Base-by-base conservation (phyloP, 2,888 invertebrate species). In the Drosophila hamatofila region DNA sequence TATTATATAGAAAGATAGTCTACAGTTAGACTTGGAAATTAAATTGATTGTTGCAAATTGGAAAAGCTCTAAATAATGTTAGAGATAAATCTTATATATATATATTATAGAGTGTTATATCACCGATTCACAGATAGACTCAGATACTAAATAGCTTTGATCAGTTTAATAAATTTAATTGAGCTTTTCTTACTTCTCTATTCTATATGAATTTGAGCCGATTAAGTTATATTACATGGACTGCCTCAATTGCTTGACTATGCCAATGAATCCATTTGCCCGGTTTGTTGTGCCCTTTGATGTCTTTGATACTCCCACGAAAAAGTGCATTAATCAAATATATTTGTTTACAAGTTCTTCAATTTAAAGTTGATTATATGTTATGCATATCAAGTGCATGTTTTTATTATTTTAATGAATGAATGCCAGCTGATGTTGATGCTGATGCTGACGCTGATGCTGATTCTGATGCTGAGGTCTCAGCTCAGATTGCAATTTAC, bases 401-500 rank as follows among this genome's bases (percentile, higher is more conserved):
- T 12, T 41, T 41, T 3, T n/a, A n/a, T n/a, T n/a, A n/a, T n/a
- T n/a, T n/a, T n/a, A 12, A 6, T 42, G 42, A 6, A 25, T 37
- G 37, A 21, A 14, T 39, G 33, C 16, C 23, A 48, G 14, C 44
- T 18, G 56, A 5, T 1, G 64, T 33, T 51, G 4, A n/a, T n/a
- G n/a, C n/a, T n/a, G n/a, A n/a, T n/a, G n/a, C n/a, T n/a, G n/a
- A n/a, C n/a, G n/a, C n/a, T n/a, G n/a, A n/a, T n/a, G n/a, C n/a
- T n/a, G n/a, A n/a, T n/a, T n/a, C n/a, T n/a, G n/a, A 5, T 1
- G 64, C 41, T 51, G 4, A n/a, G 48, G 18, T 12, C 21, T 21
- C 2, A 18, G 25, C 11, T 30, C 33, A 18, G 18, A 16, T 44
- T 35, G 39, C 42, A 60, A 64, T 76, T 71, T 54, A 21, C 56